These are phyloP conservation scores for Ploceus nigricollis DNA, from an alignment of 2,113 vertebrate genomes.

Conservation along the genomic window DNA sequence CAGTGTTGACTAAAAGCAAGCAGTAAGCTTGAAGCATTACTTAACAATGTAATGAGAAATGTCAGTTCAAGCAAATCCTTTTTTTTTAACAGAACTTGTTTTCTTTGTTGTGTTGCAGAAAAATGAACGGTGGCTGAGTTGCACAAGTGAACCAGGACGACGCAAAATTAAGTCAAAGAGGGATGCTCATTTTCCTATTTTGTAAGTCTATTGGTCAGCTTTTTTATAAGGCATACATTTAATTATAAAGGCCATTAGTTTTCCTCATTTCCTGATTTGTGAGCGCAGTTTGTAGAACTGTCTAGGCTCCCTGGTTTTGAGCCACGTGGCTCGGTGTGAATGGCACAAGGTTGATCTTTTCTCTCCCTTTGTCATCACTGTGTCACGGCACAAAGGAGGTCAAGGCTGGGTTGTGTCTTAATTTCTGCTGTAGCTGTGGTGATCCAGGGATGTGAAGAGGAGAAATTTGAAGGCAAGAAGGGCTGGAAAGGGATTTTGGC, in stretches of 20 bases:
- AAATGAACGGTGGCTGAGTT: neutral
- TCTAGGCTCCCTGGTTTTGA: neutral
- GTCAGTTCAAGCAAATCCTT: neutral
- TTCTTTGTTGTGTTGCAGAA: slow-evolving; percentile 46
- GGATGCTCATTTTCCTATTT: neutral
- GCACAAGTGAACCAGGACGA: neutral
- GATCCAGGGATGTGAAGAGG: neutral
- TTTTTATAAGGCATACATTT: neutral
- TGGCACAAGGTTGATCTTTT: neutral
- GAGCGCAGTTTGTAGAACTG: neutral
- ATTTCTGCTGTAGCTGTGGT: neutral
- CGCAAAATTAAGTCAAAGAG: neutral
- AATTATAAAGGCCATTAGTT: neutral
- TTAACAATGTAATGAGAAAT: neutral
- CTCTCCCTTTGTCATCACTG: neutral
- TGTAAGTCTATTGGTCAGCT: accelerated
- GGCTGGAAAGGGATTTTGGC: neutral
- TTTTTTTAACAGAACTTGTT: neutral
- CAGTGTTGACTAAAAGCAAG: neutral
- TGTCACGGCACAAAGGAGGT: neutral
- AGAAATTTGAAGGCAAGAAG: neutral
- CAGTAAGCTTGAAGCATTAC: neutral
- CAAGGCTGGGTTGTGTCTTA: neutral
- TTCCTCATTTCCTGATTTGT: neutral
- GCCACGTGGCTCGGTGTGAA: neutral